phyloP scores from a whole-genome alignment of 2,888 invertebrate species.

The Dolomedes plantarius region DNA sequence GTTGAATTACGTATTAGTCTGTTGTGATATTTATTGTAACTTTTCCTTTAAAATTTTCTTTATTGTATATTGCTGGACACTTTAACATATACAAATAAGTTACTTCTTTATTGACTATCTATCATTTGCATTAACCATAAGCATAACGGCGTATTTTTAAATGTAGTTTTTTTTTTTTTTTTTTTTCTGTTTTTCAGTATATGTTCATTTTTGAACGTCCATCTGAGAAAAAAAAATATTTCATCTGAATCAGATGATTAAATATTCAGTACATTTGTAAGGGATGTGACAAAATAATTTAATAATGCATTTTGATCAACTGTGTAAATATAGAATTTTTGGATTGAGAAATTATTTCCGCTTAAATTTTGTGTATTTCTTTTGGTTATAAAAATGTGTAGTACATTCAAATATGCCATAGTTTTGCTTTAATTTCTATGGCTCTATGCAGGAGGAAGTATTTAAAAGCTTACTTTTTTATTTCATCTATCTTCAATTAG shows the following conservation, averaged over 20 bases:
- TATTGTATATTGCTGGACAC: background rate
- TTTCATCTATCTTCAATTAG: too few relatives aligned
- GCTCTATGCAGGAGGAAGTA: too few relatives aligned
- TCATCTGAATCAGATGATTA: slow-evolving; percentile 63
- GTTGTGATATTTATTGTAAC: slow-evolving; percentile 14
- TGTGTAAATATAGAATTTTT: too few relatives aligned
- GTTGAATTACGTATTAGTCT: background rate
- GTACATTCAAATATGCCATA: too few relatives aligned
- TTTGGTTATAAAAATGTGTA: too few relatives aligned
- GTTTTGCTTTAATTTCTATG: too few relatives aligned
- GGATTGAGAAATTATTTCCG: too few relatives aligned
- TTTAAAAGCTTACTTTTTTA: too few relatives aligned
- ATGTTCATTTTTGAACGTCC: background rate
- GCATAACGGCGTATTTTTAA: background rate
- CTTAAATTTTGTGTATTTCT: too few relatives aligned
- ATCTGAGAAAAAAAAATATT: slow-evolving; percentile 10
- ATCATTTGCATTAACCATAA: background rate
- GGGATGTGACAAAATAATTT: too few relatives aligned
- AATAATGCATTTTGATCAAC: too few relatives aligned
- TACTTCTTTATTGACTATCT: background rate
- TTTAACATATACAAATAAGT: background rate
- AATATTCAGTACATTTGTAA: slow-evolving; percentile 1
- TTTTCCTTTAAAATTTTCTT: background rate
- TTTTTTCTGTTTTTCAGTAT: background rate
- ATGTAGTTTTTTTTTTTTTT: background rate